phyloP scores from a whole-genome alignment of 2,797 vertebrate species.

The Synanceia verrucosa region DNA sequence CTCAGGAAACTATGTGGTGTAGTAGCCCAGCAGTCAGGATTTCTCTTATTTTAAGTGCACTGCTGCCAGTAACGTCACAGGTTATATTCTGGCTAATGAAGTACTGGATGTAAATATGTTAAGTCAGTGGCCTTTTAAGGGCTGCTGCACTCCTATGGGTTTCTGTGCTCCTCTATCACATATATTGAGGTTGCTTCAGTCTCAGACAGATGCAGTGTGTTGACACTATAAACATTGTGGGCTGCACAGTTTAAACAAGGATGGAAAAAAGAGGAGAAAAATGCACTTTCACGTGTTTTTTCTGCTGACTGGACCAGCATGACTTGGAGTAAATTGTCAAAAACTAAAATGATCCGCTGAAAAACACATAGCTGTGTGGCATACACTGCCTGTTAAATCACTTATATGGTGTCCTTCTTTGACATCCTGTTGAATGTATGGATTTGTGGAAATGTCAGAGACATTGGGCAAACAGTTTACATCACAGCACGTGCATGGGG shows the following conservation, averaged over 20 bases:
- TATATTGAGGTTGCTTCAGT: slow-evolving; percentile 7
- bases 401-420: not conserved
- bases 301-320: slow-evolving; percentile 22
- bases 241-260: slow-evolving; percentile 28
- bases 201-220: slow-evolving; percentile 36
- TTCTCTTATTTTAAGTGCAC: slow-evolving; percentile 69
- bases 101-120: slow-evolving; percentile 52
- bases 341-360: not conserved
- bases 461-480: not conserved
- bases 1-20: slow-evolving; percentile 72
- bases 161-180: slow-evolving; percentile 6
- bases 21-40: slow-evolving; percentile 77
- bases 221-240: slow-evolving; percentile 44
- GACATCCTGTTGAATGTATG: not conserved
- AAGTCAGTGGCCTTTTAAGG: slow-evolving; percentile 55
- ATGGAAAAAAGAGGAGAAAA: not conserved
- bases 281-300: not conserved
- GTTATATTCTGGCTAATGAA: slow-evolving; percentile 73
- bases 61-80: slow-evolving; percentile 55
- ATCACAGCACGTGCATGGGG: not conserved
- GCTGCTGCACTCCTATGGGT: not conserved
- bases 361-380: not conserved
- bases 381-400: not conserved
- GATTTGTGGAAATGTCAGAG: not conserved
- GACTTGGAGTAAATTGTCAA: not conserved